Percentiles rank a stretch among this genome's conserved stretches.
Evolutionary conservation across 1,140 invertebrate species (phyloP).

Genomic region (Plectus sambesii): DNA sequence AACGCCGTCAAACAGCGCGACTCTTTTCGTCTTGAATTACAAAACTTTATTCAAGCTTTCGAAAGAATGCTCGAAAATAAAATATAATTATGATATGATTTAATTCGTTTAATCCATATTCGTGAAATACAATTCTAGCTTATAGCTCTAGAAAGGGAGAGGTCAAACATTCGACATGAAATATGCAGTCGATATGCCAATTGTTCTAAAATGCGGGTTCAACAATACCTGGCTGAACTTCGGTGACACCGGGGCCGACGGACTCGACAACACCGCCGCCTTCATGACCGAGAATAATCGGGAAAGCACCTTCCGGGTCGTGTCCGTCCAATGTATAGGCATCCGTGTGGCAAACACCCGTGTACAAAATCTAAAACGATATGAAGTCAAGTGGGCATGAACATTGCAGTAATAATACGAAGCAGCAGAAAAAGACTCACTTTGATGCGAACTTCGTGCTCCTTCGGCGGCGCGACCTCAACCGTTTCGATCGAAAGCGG

Average conservation of each 20-base stretch:
- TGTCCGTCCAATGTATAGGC: constrained; percentile 78
- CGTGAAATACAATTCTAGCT: no score
- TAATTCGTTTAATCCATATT: no score
- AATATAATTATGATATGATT: no score
- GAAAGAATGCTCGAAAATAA: no score
- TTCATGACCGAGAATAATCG: constrained; percentile 82
- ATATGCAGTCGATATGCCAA: no score
- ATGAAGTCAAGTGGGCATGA: neutral
- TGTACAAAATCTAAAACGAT: constrained; percentile 63
- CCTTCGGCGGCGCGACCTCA: constrained; percentile 84
- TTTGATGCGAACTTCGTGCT: constrained; percentile 56
- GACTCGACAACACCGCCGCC: constrained; percentile 81
- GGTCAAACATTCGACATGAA: no score
- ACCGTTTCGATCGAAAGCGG: constrained; percentile 76
- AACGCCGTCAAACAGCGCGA: no score
- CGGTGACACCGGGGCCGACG: constrained; percentile 78
- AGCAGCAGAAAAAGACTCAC: constrained; percentile 40
- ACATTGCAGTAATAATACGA: neutral
- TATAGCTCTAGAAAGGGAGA: no score
- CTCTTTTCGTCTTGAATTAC: no score
- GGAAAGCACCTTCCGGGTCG: constrained; percentile 87
- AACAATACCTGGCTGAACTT: constrained; percentile 61
- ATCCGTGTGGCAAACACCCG: constrained; percentile 96
- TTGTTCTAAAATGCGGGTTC: no score
- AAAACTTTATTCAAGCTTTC: no score